Base-by-base conservation (phyloP, 2,888 invertebrate genomes). In the Oscheius sp. region DNA sequence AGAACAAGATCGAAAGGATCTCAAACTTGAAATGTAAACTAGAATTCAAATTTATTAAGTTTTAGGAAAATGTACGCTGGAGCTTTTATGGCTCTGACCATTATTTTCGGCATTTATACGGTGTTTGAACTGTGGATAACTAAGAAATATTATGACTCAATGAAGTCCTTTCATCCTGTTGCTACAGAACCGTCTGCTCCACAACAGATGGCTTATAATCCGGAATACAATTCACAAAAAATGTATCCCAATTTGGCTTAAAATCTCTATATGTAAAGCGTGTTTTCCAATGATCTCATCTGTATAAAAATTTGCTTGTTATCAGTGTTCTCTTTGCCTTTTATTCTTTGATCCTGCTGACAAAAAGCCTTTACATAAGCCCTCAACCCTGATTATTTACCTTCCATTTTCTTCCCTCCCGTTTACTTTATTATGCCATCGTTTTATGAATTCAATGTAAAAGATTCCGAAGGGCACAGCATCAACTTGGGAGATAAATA, bases 381-480 rank as follows among this genome's bases (percentile, higher is more conserved):
- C n/a, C n/a, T n/a, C n/a, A n/a, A n/a, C n/a, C n/a, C n/a, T n/a
- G n/a, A n/a, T n/a, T n/a, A n/a, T n/a, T n/a, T n/a, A n/a, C 47
- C 4, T 47, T 5, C 24, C 22, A 6, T 12, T 24, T 47, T 5
- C 12, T 22, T 22, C 4, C 20, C 41, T 22, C 20, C 20, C 47
- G 6, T 44, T 44, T 4, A 47, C 12, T 47, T 47, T 24, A 12
- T 9, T 20, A 22, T 24, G 2, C 20, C 24, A 12, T 47, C 47
- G 20, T 61, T 80, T 57, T 73, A 80, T 68, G 74, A 67, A 30
- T 72, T 73, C 71, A 70, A 71, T 44, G 75, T 80, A 36, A 91
- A 90, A 71, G 91, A 92, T 82, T 92, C 94, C 77, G 92, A 92
- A 86, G 94, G 93, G 4, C 90, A 93, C 85, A 90, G 91, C 38